Evolutionary conservation across 2,797 vertebrate species (phyloP), one percentile per base, ranked within the genome.

Genomic region (Corythornis leucogaster): DNA sequence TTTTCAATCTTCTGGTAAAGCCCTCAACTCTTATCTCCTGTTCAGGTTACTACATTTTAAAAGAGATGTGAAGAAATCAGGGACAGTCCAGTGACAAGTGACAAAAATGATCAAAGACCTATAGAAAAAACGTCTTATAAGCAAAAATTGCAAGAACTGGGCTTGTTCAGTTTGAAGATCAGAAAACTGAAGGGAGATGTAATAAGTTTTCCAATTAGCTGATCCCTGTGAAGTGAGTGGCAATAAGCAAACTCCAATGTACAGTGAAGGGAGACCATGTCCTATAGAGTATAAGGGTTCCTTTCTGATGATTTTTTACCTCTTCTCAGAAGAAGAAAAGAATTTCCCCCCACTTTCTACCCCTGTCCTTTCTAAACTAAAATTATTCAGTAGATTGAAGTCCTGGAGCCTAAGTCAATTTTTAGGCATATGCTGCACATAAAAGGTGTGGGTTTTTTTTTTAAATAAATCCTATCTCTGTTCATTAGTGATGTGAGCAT

Each of bases 71-170:
- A 92, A 62, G 68, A 85, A 95, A 89, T 21, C 46, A 71, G 61
- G 68, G 31, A 25, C 42, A 75, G 64, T 90, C 73, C 69, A 71
- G 42, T 14, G 88, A 70, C 50, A 54, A 84, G 80, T 75, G 89
- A 85, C 79, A 94, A 82, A 94, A 87, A 83, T 77, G 75, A 93
- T 93, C 87, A 93, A 94, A 92, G 84, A 38, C n/a, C 19, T 20
- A 24, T 9, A 87, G 38, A 73, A 89, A 87, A 87, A 92, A 82
- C 21, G 30, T 71, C 76, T 95, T 92, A 78, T 50, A 86, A 85
- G 84, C 28, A 89, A 86, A 75, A 90, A 77, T 83, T 90, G 50
- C 82, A 61, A 71, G 79, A 31, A 64, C 25, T 68, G 26, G 45
- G 11, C 81, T 92, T 77, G 40, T 89, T 87, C 48, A 75, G 51